Base-by-base conservation (phyloP, 2,797 vertebrate species). In the Megaceryle alcyon region DNA sequence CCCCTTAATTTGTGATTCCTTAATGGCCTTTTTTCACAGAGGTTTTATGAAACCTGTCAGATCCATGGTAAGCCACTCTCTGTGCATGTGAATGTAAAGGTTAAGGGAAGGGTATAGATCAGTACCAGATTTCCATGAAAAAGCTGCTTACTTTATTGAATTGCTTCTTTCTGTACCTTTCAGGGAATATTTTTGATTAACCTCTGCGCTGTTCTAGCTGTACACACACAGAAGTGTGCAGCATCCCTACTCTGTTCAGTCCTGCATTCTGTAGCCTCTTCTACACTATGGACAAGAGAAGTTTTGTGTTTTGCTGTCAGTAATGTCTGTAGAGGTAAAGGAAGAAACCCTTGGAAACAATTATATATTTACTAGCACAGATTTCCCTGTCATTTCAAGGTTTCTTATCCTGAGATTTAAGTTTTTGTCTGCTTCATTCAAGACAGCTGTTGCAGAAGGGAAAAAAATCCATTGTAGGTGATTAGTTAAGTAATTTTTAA, bases 321-420 rank as follows among this genome's bases (percentile, higher is more conserved):
- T 92, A 70, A 63, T 91, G 37, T 86, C 31, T 88, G 33, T 96
- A 70, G 80, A 86, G 59, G 72, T 94, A 92, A 91, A 96, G 51
- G 61, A 87, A 75, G 60, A 91, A 93, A 44, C 10, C 21, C 22
- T 68, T 61, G 22, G 31, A 87, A 75, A 59, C 65, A 69, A 54
- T 69, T 44, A 28, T 0, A 3, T 77, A 51, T 53, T 56, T 82
- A 64, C 71, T 92, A 71, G 49, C 33, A 57, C 13, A 44, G 23
- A 41, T 37, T 49, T 84, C 21, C 19, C 3, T 90, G 51, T 44
- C 8, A 37, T 41, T 91, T 89, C 46, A 69, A 28, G 33, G n/a
- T 89, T 93, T 28, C 63, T 73, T 8, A 54, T 72, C 9, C 39
- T 39, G 16, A 56, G 35, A 57, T 39, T 25, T 37, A 37, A 49